Evolutionary conservation across 2,888 invertebrate genomes (phyloP).

Genomic region (Machimus rusticus): DNA sequence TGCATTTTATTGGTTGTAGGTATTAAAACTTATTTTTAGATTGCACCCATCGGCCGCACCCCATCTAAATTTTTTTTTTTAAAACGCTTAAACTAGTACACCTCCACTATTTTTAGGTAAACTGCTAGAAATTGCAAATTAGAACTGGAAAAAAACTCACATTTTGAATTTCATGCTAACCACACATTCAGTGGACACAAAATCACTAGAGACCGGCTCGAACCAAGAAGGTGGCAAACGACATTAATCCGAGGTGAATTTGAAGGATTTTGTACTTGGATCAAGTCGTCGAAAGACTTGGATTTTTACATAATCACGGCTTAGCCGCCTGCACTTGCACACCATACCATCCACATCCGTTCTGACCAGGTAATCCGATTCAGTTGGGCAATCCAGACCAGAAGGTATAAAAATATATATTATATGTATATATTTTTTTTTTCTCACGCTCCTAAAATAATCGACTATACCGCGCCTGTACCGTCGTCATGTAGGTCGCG

Average conservation of each 20-base stretch:
- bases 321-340: background rate
- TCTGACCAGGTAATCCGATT: background rate
- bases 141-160: conserved; percentile 9
- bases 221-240: background rate
- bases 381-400: background rate
- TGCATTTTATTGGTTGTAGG: background rate
- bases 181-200: background rate
- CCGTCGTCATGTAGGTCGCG: background rate
- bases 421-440: background rate
- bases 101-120: conserved; percentile 7
- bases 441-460: background rate
- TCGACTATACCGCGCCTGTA: background rate
- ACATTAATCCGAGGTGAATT: background rate
- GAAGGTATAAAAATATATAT: background rate
- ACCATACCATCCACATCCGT: background rate
- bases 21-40: background rate
- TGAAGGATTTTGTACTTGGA: background rate
- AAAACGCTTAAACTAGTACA: background rate
- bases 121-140: conserved; percentile 24
- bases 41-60: background rate
- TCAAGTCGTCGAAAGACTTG: background rate
- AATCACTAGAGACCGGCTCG: background rate
- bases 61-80: background rate
- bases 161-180: conserved; percentile 2
- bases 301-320: conserved; percentile 11